Base-by-base conservation (phyloP, 2,888 invertebrate species). In the Ophonus ardosiacus region DNA sequence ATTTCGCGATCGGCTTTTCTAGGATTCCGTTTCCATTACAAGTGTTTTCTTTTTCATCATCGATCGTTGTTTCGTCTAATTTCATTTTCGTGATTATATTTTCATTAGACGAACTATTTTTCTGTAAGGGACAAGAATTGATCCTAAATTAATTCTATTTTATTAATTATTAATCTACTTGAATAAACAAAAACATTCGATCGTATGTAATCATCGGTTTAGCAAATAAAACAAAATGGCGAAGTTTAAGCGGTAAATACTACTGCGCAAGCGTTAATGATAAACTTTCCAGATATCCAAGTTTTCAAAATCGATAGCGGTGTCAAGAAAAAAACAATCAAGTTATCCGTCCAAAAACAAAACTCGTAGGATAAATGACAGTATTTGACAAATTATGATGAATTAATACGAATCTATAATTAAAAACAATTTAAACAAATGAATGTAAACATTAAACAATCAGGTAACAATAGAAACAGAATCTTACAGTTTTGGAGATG, bases 91-190 rank as follows among this genome's bases (percentile, higher is more conserved):
- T 17, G 18, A 7, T 31, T 63, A n/a, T 17, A n/a, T 81, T 81
- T 81, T 81, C 81, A 81, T 81, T 65, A 63, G 81, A 18, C 21
- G 74, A 7, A 31, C 38, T 68, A 38, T 38, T 68, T 18, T n/a
- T 51, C 74, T 74, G 56, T 7, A 74, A 74, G 74, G 56, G 74
- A 74, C 18, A 74, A 74, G 18, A 43, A 15, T 51, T 51, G 13
- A 13, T 51, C 13, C 10, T 51, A 51, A 51, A 51, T 51, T 51
- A 51, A 51, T 31, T 31, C 1, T 31, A 31, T 31, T 31, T 31
- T 6, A 31, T 31, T 31, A 31, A 31, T 31, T 31, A 31, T 31
- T 31, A 31, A 31, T 5, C 31, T 5, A 31, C 5, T 4, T 31
- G 31, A 31, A 31, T 31, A 31, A 31, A 31, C 31, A 6, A 31